Evolutionary conservation across 1,140 invertebrate species (phyloP), one percentile per base, ranked within the genome.

Genomic region (Lysiphlebus fabarum): DNA sequence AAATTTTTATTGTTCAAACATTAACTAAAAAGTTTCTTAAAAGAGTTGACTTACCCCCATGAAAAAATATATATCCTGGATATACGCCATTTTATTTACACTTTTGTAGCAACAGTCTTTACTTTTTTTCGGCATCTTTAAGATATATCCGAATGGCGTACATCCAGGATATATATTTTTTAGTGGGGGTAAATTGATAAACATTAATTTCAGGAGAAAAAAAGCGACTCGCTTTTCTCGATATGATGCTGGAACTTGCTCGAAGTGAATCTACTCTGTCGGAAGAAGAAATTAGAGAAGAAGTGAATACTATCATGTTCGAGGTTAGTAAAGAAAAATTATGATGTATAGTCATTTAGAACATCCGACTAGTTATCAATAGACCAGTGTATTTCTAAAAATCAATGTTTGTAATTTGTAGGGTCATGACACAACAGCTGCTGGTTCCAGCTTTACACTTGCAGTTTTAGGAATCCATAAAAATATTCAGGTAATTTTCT

Each of bases 401-500:
- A 45, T 49, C 9, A 43, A 38, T 36, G 12, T 53, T 44, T 10
- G 40, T 55, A 17, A 10, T 10, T 69, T 75, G 57, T 61, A 90
- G 89, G 92, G 92, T 40, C 93, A 95, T 72, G 93, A 95, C 68
- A 95, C 93, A 17, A 94, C 91, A 0, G 88, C 90, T 7, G 87
- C 89, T 44, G 90, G 85, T 34, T 88, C 89, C 59, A 89, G 87
- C 70, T 93, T 91, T 78, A 86, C 87, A 55, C 76, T 93, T 9
- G 91, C 86, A 62, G 74, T 89, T 59, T 82, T 93, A 71, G 90
- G 89, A 57, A 82, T 84, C 53, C 84, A 91, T 72, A 89, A 87
- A 67, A 82, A 92, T 65, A 84, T 89, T 47, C 87, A 89, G 74
- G 77, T 82, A 65, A 54, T 50, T 26, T n/a, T n/a, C n/a, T n/a